Base-by-base conservation (phyloP, 35 echinoderm and acorn worm species). In the Lytechinus variegatus region DNA sequence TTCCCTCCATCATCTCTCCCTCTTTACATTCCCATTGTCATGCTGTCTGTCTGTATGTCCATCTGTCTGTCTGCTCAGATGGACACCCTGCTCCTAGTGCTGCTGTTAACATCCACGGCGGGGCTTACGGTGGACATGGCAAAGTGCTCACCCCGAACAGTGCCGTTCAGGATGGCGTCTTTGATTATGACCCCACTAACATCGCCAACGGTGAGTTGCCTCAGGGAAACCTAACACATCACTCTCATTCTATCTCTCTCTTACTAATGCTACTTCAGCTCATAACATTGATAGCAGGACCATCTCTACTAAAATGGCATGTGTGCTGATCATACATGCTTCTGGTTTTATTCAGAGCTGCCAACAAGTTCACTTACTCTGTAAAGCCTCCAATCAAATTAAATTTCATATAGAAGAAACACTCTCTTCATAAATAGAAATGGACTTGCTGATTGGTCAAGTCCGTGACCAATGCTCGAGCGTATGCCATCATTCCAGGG, bases 161-260 rank as follows among this genome's bases (percentile, higher is more conserved):
- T 72, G 95, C 95, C 87, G 86, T 66, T 61, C 97, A 86, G 21
- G 97, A 97, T 92, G 95, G 86, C 89, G 95, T 96, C 96, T 98
- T 98, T 97, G 97, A 98, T 93, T 98, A 98, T 91, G 96, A 88
- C 91, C 96, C 95, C 61, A 94, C 95, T 87, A 97, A 95, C 93
- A 92, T 94, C 93, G 52, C 92, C 89, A 90, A 87, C 94, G 97
- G 97, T 98, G 97, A 98, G 97, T 98, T 51, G 55, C 28, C 27
- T 27, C 16, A 44, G 92, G 52, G 16, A 29, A 58, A 4, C 19
- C 66, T 79, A 79, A 79, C 66, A 24, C 66, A 24, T 79, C 66
- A 79, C 66, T 79, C 66, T 79, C 66, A 79, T 79, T 79, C 56
- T 11, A 11, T 58, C 56, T 58, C 56, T 58, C 9, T 58, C 66